A percentile compares a stretch with the other conserved stretches of the same genome.
Evolutionary conservation across 37 sponge, comb jelly and placozoan genomes (phyloP).

Genomic region (Haliclona indistincta): DNA sequence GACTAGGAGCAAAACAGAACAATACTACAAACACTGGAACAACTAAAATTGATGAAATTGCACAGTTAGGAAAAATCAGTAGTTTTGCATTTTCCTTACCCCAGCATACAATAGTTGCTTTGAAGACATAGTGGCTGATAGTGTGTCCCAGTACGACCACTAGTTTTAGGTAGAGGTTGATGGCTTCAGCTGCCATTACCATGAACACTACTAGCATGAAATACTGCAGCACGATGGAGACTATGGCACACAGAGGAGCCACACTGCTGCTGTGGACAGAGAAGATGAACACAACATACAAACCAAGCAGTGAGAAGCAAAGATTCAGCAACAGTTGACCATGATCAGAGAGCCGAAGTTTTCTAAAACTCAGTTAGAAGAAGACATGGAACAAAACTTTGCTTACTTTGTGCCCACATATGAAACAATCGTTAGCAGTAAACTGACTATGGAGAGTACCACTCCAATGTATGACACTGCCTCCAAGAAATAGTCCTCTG

Average conservation of each 20-base stretch:
- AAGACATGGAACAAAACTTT: not conserved
- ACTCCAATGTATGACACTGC: conserved; percentile 61
- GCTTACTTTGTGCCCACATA: conserved; percentile 62
- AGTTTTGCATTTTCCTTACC: too few relatives aligned
- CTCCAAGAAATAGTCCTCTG: conserved; percentile 4
- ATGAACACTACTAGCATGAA: conserved; percentile 45
- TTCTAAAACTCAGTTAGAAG: conserved; percentile 29
- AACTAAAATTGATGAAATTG: conserved; percentile 5
- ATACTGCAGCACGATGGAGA: conserved; percentile 41
- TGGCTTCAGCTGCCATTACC: conserved; percentile 57
- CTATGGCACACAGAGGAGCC: conserved; percentile 16
- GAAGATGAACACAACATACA: conserved; percentile 44
- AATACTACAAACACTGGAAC: conserved; percentile 1
- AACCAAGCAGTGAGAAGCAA: conserved; percentile 29
- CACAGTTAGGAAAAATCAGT: too few relatives aligned
- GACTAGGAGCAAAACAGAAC: conserved; percentile 3
- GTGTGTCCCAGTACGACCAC: conserved; percentile 27
- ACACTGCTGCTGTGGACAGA: not conserved
- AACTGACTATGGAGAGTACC: conserved; percentile 37
- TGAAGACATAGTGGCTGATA: conserved; percentile 14
- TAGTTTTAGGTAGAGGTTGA: conserved; percentile 40
- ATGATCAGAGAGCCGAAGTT: conserved; percentile 30
- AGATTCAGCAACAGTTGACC: conserved; percentile 50
- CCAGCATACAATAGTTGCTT: conserved; percentile 32
- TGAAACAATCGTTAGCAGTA: conserved; percentile 30